These are phyloP conservation scores for Amaurobius ferox DNA, from an alignment of 2,888 invertebrate genomes.

Conservation along the genomic window DNA sequence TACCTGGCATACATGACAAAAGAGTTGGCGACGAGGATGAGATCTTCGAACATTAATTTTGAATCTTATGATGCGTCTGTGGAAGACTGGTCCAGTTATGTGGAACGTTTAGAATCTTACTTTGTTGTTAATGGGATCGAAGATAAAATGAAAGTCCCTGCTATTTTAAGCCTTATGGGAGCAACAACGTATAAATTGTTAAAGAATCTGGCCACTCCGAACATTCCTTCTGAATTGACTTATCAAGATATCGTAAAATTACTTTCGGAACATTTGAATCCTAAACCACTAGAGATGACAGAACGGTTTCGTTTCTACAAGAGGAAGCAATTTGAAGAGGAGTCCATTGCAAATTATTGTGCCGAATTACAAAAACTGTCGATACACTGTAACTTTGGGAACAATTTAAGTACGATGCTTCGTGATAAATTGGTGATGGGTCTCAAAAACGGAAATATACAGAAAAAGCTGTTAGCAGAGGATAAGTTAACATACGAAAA, in stretches of 20 bases:
- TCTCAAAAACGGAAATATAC: slow-evolving; percentile 47
- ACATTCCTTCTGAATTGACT: slow-evolving; percentile 51
- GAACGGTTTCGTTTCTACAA: slow-evolving; percentile 56
- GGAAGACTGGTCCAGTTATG: slow-evolving; percentile 51
- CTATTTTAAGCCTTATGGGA: slow-evolving; percentile 49
- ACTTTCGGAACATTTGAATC: slow-evolving; percentile 52
- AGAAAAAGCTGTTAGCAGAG: slow-evolving; percentile 49
- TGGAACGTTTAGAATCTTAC: slow-evolving; percentile 48
- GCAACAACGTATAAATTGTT: slow-evolving; percentile 53
- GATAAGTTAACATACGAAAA: slow-evolving; percentile 52
- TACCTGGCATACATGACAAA: slow-evolving; percentile 42
- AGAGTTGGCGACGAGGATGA: slow-evolving; percentile 38
- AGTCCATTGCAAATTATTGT: slow-evolving; percentile 55
- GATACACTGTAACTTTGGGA: slow-evolving; percentile 48
- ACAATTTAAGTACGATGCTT: slow-evolving; percentile 48
- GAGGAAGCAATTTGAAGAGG: slow-evolving; percentile 53
- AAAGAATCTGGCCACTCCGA: slow-evolving; percentile 50
- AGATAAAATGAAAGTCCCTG: slow-evolving; percentile 43
- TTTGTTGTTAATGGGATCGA: slow-evolving; percentile 53
- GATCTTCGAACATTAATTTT: slow-evolving; percentile 49
- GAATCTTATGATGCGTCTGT: slow-evolving; percentile 49
- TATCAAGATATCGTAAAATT: slow-evolving; percentile 57
- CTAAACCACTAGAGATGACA: slow-evolving; percentile 54
- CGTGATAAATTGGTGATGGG: slow-evolving; percentile 50
- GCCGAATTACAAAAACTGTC: slow-evolving; percentile 49